phyloP scores from a whole-genome alignment of 2,888 invertebrate genomes.

The Parnassius glacialis region DNA sequence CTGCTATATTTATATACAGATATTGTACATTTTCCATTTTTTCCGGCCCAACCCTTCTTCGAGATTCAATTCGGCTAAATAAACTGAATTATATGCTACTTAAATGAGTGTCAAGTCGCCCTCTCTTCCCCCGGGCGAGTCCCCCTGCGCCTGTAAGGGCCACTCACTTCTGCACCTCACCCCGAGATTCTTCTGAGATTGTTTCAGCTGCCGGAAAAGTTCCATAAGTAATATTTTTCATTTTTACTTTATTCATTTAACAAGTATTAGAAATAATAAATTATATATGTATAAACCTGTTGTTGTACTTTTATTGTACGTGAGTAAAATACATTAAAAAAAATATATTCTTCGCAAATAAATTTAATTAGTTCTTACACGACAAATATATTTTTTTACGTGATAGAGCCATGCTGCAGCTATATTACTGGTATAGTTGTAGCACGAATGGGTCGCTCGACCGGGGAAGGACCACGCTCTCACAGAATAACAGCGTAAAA shows the following conservation, averaged over 20 bases:
- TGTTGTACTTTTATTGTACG: too few species aligned
- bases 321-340: too few species aligned
- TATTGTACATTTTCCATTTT: conserved; percentile 41
- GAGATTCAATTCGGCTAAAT: conserved; percentile 75
- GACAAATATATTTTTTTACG: too few species aligned
- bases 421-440: too few species aligned
- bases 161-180: conserved; percentile 62
- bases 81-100: conserved; percentile 87
- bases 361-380: too few species aligned
- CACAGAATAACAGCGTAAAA: too few species aligned
- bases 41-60: conserved; percentile 49
- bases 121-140: conserved; percentile 31
- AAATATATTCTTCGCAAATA: too few species aligned
- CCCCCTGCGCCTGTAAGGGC: conserved; percentile 49
- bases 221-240: conserved; percentile 30
- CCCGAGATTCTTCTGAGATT: conserved; percentile 67
- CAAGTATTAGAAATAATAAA: too few species aligned
- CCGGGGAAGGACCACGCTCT: too few species aligned
- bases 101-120: conserved; percentile 83
- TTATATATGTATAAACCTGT: too few species aligned
- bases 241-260: background rate
- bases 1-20: conserved; percentile 21
- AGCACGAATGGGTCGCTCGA: too few species aligned
- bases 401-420: too few species aligned
- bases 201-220: conserved; percentile 31